These are phyloP conservation scores for Xenopus borealis DNA, from an alignment of 2,113 vertebrate genomes.

Conservation along the genomic window DNA sequence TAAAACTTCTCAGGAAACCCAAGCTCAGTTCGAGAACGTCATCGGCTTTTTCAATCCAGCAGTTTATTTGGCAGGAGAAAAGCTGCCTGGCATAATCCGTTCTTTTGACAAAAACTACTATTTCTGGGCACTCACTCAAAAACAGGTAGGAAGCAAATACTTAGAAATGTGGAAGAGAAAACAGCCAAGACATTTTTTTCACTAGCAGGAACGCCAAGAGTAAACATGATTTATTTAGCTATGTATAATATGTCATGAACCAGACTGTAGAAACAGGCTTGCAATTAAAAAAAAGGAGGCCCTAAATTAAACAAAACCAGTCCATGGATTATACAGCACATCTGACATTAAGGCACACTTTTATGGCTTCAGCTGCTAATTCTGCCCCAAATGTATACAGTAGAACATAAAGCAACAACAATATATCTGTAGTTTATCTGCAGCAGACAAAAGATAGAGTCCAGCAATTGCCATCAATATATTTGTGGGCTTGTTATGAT, in stretches of 20 bases:
- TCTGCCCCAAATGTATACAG: constrained; percentile 59
- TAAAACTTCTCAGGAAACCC: constrained; percentile 40
- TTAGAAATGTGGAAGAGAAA: constrained; percentile 78
- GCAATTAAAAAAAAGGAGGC: constrained; percentile 51
- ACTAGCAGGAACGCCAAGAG: constrained; percentile 69
- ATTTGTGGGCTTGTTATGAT: constrained; percentile 49
- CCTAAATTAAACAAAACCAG: constrained; percentile 33
- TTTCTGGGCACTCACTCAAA: constrained; percentile 84
- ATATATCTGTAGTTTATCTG: constrained; percentile 68
- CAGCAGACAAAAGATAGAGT: constrained; percentile 67
- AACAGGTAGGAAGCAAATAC: constrained; percentile 85
- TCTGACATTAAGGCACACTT: constrained; percentile 50
- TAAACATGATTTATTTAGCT: constrained; percentile 80
- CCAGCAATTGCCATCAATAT: constrained; percentile 60
- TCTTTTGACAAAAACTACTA: constrained; percentile 78
- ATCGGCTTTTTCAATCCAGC: constrained; percentile 71
- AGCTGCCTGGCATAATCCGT: constrained; percentile 73
- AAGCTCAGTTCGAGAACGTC: constrained; percentile 58
- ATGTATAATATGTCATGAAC: constrained; percentile 64
- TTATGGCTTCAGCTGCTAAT: constrained; percentile 54
- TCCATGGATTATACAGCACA: neutral
- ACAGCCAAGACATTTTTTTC: constrained; percentile 73
- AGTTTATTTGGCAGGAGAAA: constrained; percentile 70
- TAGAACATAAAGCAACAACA: constrained; percentile 61
- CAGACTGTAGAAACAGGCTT: constrained; percentile 60